Base-by-base conservation (phyloP, 2,113 vertebrate genomes). In the Peromyscus maniculatus region DNA sequence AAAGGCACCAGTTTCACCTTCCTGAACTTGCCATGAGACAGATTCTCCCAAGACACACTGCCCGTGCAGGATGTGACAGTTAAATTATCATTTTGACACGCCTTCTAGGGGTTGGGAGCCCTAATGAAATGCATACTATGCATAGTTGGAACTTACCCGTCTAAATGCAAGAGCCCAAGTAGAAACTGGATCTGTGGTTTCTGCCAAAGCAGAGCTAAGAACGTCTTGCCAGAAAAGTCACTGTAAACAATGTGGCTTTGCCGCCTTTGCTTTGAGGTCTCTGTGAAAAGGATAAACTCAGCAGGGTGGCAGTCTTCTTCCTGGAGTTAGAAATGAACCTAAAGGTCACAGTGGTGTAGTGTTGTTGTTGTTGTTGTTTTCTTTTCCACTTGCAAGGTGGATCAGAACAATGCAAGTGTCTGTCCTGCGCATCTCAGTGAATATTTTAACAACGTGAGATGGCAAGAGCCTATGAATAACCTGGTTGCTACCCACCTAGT, bases 381-480 rank as follows among this genome's bases (percentile, higher is more conserved):
- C 36, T 24, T 28, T 2, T 36, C 62, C 62, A 88, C 59, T 66
- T 83, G 21, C 87, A 90, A 87, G 16, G 39, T 94, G 39, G 26
- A 6, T 64, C 39, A 24, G 55, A 95, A 97, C 95, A 97, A 96
- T 89, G 46, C 71, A 59, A 69, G n/a, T 91, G 19, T 92, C 92
- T 97, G 71, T 95, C 95, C 82, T 72, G 77, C 7, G 55, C 12
- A 69, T 72, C 82, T 87, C 31, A 17, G 22, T 96, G 93, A 96
- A 78, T 96, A 93, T 96, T 96, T 92, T 93, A 97, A 96, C 43
- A 43, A 43, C 43, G 3, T 74, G 67, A 97, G 91, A 95, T 59
- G 90, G 55, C 74, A 78, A 91, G 91, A 72, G 43, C 78, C 93
- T 96, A 66, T 94, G 96, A 94, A 97, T 97, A 97, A 96, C 89